Conservation (phyloP, 2,888 invertebrate genomes). For the Drosophila pseudotalamancana region DNA sequence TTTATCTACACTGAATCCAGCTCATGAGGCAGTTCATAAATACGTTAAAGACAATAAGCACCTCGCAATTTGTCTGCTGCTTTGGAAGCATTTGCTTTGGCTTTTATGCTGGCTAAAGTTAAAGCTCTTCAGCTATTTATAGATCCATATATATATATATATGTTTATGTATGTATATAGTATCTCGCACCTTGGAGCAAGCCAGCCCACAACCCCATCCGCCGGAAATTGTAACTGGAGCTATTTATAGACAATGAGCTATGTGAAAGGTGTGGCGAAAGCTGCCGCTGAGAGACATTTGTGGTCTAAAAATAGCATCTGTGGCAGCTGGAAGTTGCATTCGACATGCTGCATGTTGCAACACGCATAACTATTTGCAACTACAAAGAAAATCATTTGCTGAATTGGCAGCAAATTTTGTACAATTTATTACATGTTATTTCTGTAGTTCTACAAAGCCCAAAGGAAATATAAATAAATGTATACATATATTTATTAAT, state of each 20-base stretch:
- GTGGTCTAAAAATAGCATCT: conserved; percentile 26
- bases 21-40: conserved; percentile 25
- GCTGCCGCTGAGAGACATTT: conserved; percentile 4
- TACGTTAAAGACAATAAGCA: conserved; percentile 58
- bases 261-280: not conserved
- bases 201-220: not conserved
- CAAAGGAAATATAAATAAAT: too few relatives aligned
- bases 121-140: conserved; percentile 46
- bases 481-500: too few relatives aligned
- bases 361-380: not conserved
- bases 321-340: conserved; percentile 27
- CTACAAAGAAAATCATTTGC: not conserved
- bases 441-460: too few relatives aligned
- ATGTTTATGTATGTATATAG: too few relatives aligned
- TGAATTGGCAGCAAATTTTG: conserved; percentile 2
- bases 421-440: conserved; percentile 5
- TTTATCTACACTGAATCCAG: not conserved
- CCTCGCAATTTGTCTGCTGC: conserved; percentile 55
- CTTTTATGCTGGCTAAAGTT: conserved; percentile 50
- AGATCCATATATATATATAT: conserved; percentile 25
- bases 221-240: conserved; percentile 34
- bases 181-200: not conserved
- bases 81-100: conserved; percentile 68
- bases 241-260: conserved; percentile 45
- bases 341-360: conserved; percentile 5